Evolutionary conservation across 2,888 invertebrate species (phyloP).

Genomic region (Aphelenchoides bicaudatus): DNA sequence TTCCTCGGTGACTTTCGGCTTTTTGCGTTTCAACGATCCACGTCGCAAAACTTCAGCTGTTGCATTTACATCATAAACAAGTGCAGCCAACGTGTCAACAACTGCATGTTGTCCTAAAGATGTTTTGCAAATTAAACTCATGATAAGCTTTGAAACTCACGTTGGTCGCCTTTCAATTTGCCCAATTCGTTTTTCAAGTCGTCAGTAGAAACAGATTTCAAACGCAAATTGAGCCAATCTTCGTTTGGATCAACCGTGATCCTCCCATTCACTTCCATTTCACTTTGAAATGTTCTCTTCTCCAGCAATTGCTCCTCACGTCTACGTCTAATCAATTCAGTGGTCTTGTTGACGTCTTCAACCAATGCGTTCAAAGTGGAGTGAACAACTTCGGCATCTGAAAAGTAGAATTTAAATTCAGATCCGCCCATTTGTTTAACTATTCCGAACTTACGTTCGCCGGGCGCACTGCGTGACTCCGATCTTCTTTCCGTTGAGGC

Average conservation of each 20-base stretch:
- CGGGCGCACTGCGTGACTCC: constrained; percentile 42
- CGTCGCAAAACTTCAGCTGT: constrained; percentile 55
- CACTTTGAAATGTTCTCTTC: constrained; percentile 48
- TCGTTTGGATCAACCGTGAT: constrained; percentile 53
- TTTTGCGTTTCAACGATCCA: constrained; percentile 42
- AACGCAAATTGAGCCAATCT: constrained; percentile 51
- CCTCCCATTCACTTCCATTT: constrained; percentile 56
- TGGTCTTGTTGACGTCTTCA: constrained; percentile 55
- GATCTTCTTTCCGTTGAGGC: constrained; percentile 33
- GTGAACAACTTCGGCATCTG: constrained; percentile 53
- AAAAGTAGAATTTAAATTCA: constrained; percentile 9
- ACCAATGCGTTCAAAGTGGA: constrained; percentile 51
- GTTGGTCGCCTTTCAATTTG: constrained; percentile 51
- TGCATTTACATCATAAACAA: constrained; percentile 60
- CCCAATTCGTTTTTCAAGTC: constrained; percentile 53
- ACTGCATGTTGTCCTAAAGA: constrained; percentile 55
- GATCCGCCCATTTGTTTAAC: background rate
- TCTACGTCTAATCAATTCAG: constrained; percentile 52
- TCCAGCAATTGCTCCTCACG: constrained; percentile 44
- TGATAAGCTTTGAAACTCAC: constrained; percentile 22
- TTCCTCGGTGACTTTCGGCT: constrained; percentile 37
- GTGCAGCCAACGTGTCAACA: constrained; percentile 57
- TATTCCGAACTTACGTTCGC: constrained; percentile 30
- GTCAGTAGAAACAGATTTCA: constrained; percentile 53
- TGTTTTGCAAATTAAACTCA: background rate